phyloP scores from a whole-genome alignment of 2,888 invertebrate species.

The Diaperis boleti region DNA sequence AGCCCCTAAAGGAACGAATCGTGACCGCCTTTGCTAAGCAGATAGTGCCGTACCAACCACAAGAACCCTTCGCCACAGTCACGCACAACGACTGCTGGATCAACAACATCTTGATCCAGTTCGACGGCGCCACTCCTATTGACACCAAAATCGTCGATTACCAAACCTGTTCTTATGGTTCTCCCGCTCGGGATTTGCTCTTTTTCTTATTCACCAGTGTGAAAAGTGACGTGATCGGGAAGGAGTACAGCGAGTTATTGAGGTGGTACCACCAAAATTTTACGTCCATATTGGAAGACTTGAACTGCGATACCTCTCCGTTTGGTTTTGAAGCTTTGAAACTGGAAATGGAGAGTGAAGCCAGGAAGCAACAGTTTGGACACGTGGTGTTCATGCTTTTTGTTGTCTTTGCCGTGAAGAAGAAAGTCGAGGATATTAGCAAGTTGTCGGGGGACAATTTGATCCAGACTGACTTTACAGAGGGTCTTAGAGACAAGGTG shows the following conservation, averaged over 20 bases:
- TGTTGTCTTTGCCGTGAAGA: conserved; percentile 5
- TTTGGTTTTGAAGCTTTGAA: not conserved
- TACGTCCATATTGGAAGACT: conserved; percentile 2
- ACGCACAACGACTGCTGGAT: conserved; percentile 72
- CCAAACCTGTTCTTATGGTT: conserved; percentile 50
- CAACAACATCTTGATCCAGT: conserved; percentile 71
- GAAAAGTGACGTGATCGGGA: conserved; percentile 14
- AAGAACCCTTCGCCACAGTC: conserved; percentile 68
- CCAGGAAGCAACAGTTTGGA: not conserved
- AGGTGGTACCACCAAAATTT: conserved; percentile 19
- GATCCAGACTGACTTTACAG: not conserved
- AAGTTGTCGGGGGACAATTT: not conserved
- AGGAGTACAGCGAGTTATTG: conserved; percentile 13
- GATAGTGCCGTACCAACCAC: not conserved
- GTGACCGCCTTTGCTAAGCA: not conserved
- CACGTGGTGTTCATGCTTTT: conserved; percentile 20
- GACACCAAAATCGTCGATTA: conserved; percentile 53
- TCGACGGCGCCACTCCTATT: conserved; percentile 46
- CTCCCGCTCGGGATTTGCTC: conserved; percentile 49
- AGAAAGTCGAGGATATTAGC: conserved; percentile 2
- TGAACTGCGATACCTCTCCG: conserved; percentile 2
- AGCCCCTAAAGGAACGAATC: not conserved
- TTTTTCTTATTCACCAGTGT: conserved; percentile 54
- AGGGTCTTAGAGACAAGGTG: not conserved
- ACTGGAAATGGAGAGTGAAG: not conserved